Conservation (phyloP, 2,797 vertebrate species). For the Poecile montanus region DNA sequence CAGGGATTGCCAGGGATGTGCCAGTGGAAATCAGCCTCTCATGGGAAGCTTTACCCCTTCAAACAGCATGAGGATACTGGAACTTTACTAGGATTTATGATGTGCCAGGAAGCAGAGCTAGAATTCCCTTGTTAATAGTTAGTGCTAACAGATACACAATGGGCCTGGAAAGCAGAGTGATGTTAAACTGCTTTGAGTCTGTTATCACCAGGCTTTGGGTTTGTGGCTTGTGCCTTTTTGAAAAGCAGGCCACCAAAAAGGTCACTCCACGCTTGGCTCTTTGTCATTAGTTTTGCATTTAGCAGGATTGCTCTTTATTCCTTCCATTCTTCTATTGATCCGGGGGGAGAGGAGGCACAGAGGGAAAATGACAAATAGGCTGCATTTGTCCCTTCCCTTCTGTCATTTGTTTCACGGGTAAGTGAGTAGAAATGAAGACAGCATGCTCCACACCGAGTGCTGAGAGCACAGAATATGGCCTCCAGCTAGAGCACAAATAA, state of each 20-base stretch:
- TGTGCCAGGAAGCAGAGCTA: background rate
- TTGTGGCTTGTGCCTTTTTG: background rate
- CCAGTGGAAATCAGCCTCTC: background rate
- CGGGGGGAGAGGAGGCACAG: background rate
- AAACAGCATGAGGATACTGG: background rate
- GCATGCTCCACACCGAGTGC: slow-evolving; percentile 7
- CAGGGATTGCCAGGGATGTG: background rate
- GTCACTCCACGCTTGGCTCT: background rate
- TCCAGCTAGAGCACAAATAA: slow-evolving; percentile 64
- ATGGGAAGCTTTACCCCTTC: background rate
- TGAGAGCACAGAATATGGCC: slow-evolving; percentile 46
- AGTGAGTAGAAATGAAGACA: slow-evolving; percentile 65
- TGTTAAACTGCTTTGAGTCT: background rate
- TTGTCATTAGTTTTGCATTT: slow-evolving; percentile 16
- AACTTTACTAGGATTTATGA: background rate
- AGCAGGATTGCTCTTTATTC: slow-evolving; percentile 24
- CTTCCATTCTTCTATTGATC: slow-evolving; percentile 31
- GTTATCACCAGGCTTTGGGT: background rate
- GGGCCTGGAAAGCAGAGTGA: background rate
- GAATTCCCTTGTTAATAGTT: background rate
- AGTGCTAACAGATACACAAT: background rate
- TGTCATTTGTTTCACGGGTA: slow-evolving; percentile 69
- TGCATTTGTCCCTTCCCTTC: slow-evolving; percentile 36
- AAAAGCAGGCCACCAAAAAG: background rate
- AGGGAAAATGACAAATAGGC: slow-evolving; percentile 24